phyloP scores from a whole-genome alignment of 2,888 invertebrate genomes.

The Alloscopus bannaensis region DNA sequence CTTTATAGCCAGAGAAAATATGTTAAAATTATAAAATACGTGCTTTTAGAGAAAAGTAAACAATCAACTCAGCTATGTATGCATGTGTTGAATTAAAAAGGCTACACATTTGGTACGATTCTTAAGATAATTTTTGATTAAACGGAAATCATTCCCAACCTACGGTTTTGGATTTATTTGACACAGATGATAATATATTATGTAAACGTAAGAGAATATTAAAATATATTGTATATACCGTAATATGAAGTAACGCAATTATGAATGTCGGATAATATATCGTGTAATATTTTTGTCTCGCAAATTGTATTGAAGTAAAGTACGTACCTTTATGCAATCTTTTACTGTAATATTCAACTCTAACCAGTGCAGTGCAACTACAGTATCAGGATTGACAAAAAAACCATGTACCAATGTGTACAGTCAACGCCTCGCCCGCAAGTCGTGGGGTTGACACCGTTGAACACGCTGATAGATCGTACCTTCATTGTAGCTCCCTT shows the following conservation, averaged over 20 bases:
- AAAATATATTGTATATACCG: background rate
- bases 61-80: conserved; percentile 16
- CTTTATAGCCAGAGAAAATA: conserved; percentile 94
- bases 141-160: conserved; percentile 32
- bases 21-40: conserved; percentile 78
- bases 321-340: too few species aligned
- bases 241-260: background rate
- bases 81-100: background rate
- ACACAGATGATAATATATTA: background rate
- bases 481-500: too few species aligned
- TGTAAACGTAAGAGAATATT: background rate
- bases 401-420: too few species aligned
- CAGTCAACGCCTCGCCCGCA: too few species aligned
- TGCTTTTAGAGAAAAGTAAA: background rate
- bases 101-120: background rate
- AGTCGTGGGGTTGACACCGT: too few species aligned
- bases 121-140: background rate
- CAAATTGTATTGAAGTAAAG: background rate
- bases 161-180: conserved; percentile 23
- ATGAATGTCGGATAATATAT: background rate
- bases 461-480: too few species aligned
- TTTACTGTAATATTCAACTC: too few species aligned
- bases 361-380: too few species aligned
- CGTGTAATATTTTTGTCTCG: conserved; percentile 12
- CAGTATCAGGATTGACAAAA: too few species aligned